Conservation (phyloP, 2,888 invertebrate genomes). For the Cataglyphis rosenhaueri region DNA sequence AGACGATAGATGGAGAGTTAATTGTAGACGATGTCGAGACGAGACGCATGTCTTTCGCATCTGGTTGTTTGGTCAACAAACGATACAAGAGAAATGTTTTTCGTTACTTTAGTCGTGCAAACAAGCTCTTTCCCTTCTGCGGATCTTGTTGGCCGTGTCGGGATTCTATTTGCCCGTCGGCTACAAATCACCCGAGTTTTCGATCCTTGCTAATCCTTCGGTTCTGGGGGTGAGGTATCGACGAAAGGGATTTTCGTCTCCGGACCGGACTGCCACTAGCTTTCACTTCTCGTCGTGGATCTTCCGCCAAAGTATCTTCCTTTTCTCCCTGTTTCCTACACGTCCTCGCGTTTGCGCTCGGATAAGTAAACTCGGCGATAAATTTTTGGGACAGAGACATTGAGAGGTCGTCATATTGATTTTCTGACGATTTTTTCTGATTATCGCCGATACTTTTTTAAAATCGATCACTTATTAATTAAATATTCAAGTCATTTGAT, state of each 20-base stretch:
- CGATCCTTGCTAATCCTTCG: slow-evolving; percentile 72
- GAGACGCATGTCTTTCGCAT: slow-evolving; percentile 24
- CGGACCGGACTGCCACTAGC: slow-evolving; percentile 56
- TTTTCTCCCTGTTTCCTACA: background rate
- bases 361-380: slow-evolving; percentile 28
- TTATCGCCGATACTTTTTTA: background rate
- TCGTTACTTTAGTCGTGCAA: slow-evolving; percentile 47
- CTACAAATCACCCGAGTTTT: slow-evolving; percentile 73
- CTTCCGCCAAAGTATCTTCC: slow-evolving; percentile 19
- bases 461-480: background rate
- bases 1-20: background rate
- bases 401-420: background rate
- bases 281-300: slow-evolving; percentile 60
- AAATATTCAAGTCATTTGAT: background rate
- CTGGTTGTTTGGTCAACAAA: slow-evolving; percentile 39
- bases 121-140: slow-evolving; percentile 46
- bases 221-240: slow-evolving; percentile 54
- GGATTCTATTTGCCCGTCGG: slow-evolving; percentile 69
- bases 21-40: slow-evolving; percentile 1
- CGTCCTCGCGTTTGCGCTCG: slow-evolving; percentile 15
- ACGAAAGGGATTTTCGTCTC: slow-evolving; percentile 63
- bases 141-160: slow-evolving; percentile 52
- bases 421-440: background rate
- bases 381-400: slow-evolving; percentile 4
- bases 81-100: slow-evolving; percentile 47